Conservation (phyloP, 2,888 invertebrate species). For the Aspidiotus rigidus region DNA sequence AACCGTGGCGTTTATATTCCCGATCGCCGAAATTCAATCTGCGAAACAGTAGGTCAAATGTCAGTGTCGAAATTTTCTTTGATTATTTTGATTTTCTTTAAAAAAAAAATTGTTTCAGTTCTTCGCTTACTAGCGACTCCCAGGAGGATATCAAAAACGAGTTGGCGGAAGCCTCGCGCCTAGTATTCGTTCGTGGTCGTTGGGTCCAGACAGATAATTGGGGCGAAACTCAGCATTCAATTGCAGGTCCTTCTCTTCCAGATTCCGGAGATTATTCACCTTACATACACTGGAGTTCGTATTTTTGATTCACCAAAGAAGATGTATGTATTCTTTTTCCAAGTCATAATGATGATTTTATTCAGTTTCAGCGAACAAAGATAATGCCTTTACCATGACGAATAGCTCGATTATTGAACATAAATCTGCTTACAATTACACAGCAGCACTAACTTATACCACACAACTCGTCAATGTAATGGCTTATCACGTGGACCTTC, state of each 20-base stretch:
- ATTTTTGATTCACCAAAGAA: slow-evolving; percentile 35
- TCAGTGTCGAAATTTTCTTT: slow-evolving; percentile 2
- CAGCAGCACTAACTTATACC: slow-evolving; percentile 73
- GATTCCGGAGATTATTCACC: slow-evolving; percentile 74
- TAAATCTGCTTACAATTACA: slow-evolving; percentile 62
- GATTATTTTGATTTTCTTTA: slow-evolving; percentile 25
- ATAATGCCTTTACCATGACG: slow-evolving; percentile 44
- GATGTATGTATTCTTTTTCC: background rate
- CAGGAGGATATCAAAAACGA: slow-evolving; percentile 43
- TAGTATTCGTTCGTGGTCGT: slow-evolving; percentile 67
- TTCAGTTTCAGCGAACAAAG: slow-evolving; percentile 51
- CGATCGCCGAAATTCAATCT: slow-evolving; percentile 45
- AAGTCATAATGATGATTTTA: background rate
- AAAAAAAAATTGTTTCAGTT: slow-evolving; percentile 22
- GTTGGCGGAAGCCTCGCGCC: slow-evolving; percentile 64
- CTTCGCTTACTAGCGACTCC: slow-evolving; percentile 17
- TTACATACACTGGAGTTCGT: slow-evolving; percentile 65
- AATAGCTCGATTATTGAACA: slow-evolving; percentile 51
- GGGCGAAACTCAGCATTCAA: slow-evolving; percentile 60
- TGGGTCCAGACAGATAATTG: slow-evolving; percentile 60
- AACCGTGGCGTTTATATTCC: slow-evolving; percentile 60
- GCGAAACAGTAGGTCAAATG: slow-evolving; percentile 43
- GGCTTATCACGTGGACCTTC: slow-evolving; percentile 71
- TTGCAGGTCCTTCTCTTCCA: slow-evolving; percentile 75
- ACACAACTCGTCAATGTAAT: slow-evolving; percentile 74